Evolutionary conservation across 2,797 vertebrate genomes (phyloP).

Genomic region (Neomorphus geoffroyi): DNA sequence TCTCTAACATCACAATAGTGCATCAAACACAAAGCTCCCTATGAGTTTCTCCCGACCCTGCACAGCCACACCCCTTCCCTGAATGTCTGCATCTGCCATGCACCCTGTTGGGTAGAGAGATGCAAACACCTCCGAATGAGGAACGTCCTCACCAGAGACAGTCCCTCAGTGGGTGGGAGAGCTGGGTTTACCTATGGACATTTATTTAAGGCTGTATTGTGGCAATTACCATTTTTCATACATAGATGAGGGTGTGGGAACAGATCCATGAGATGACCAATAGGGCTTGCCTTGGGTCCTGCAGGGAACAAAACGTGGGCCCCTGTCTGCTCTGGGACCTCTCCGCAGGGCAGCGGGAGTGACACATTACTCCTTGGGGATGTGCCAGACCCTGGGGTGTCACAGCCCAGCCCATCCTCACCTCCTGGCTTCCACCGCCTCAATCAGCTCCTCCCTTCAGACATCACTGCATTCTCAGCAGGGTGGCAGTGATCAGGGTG

Average conservation of each 20-base stretch:
- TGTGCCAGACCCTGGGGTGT: neutral
- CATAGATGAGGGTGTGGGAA: neutral
- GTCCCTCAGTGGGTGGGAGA: neutral
- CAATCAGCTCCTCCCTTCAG: neutral
- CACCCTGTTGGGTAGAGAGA: neutral
- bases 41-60: neutral
- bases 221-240: neutral
- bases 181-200: neutral
- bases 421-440: neutral
- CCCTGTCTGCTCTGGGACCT: neutral
- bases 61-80: neutral
- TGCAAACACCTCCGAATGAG: neutral
- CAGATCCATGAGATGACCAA: neutral
- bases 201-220: neutral
- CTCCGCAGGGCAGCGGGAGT: neutral
- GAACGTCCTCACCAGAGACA: neutral
- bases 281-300: neutral
- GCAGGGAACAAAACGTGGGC: neutral
- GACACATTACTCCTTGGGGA: neutral
- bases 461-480: neutral
- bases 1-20: neutral
- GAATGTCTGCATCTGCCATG: neutral
- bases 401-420: neutral
- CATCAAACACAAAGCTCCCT: neutral
- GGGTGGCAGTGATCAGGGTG: neutral